Conservation (phyloP, 2,113 vertebrate genomes). For the Arvicanthis niloticus region DNA sequence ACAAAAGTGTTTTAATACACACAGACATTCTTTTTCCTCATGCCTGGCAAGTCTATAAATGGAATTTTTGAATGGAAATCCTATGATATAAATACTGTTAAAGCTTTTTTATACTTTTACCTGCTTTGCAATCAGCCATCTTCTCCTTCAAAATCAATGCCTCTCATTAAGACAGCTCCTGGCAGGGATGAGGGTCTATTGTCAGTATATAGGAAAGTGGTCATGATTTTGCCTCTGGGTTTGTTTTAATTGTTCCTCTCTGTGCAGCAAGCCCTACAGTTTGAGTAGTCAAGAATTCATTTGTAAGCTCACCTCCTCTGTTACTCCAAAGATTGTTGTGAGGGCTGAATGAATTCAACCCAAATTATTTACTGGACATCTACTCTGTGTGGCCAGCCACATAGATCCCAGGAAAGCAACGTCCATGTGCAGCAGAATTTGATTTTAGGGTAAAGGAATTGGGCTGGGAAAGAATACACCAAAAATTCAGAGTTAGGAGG, state of each 20-base stretch:
- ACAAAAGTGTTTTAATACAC: constrained; percentile 61
- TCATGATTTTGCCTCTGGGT: constrained; percentile 81
- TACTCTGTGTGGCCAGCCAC: neutral
- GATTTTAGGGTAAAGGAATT: neutral
- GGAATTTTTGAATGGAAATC: constrained; percentile 73
- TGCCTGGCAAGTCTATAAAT: constrained; percentile 67
- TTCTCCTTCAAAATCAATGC: constrained; percentile 80
- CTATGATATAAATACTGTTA: constrained; percentile 76
- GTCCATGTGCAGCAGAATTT: neutral
- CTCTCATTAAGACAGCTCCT: constrained; percentile 79
- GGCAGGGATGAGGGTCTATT: constrained; percentile 69
- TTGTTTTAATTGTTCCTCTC: constrained; percentile 81
- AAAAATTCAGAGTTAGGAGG: neutral
- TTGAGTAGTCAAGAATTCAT: constrained; percentile 39
- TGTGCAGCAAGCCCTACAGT: constrained; percentile 15
- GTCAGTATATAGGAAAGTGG: constrained; percentile 72
- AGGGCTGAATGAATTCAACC: constrained; percentile 1
- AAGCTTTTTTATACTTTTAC: constrained; percentile 69
- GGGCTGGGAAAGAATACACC: neutral
- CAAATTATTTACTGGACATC: neutral
- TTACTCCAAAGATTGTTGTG: constrained; percentile 48
- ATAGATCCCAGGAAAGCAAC: neutral
- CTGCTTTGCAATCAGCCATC: constrained; percentile 68
- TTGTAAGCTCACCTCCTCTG: neutral
- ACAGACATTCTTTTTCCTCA: neutral